Conservation (phyloP, 2,888 invertebrate species). For the Metallyticus violacea region DNA sequence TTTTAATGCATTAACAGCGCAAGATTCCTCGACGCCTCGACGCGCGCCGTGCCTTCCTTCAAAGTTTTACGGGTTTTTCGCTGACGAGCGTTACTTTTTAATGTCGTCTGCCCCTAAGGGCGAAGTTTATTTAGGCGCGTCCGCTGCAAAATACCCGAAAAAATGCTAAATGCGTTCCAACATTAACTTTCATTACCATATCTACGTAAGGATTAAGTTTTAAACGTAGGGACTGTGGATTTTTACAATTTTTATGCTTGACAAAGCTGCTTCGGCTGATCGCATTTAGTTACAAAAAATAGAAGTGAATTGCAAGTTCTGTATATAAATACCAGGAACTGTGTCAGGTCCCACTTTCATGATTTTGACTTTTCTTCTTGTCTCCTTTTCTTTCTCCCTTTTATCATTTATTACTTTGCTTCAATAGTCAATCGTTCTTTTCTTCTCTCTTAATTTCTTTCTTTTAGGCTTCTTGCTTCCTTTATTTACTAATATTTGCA, state of each 20-base stretch:
- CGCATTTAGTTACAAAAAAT: neutral
- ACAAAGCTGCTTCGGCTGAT: neutral
- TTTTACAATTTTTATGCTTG: neutral
- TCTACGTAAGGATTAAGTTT: neutral
- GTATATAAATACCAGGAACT: neutral
- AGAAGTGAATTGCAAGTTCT: neutral
- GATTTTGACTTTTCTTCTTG: too few species aligned
- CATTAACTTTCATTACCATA: neutral
- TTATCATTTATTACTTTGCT: too few species aligned
- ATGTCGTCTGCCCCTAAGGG: neutral
- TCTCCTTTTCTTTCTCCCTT: too few species aligned
- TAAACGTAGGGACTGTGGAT: neutral
- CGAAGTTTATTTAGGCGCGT: neutral
- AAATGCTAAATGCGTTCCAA: too few species aligned
- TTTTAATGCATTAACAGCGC: slow-evolving; percentile 26
- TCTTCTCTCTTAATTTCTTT: too few species aligned
- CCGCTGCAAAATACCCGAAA: neutral
- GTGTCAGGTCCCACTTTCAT: neutral
- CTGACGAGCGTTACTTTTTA: neutral
- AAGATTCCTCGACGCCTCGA: neutral
- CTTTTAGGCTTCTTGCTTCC: too few species aligned
- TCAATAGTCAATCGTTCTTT: too few species aligned
- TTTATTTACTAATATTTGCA: too few species aligned
- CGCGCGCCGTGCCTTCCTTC: neutral
- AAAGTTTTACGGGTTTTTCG: neutral